Conservation (phyloP, 1,140 invertebrate genomes). For the Teleopsis dalmanni region DNA sequence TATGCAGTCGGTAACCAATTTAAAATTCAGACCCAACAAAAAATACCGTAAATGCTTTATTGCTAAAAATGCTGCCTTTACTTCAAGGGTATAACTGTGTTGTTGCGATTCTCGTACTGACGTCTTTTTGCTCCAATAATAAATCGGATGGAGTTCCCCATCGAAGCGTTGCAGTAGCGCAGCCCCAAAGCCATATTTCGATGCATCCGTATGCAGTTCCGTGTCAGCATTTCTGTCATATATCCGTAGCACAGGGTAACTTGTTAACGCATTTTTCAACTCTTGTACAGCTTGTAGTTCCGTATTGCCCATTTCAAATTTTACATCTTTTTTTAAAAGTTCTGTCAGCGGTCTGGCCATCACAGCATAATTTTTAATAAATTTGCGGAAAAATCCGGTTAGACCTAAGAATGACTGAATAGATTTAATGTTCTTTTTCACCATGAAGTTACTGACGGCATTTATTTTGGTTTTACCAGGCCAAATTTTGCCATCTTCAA, state of each 20-base stretch:
- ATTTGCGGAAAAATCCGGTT: constrained; percentile 33
- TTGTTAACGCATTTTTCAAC: constrained; percentile 12
- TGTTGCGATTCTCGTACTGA: constrained; percentile 36
- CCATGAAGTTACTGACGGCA: constrained; percentile 25
- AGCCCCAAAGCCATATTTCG: constrained; percentile 16
- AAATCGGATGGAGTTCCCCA: constrained; percentile 3
- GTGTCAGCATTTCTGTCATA: constrained; percentile 9
- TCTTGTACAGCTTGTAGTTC: constrained; percentile 4
- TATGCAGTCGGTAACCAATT: constrained; percentile 21
- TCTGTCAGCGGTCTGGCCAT: constrained; percentile 20
- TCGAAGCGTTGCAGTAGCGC: constrained; percentile 16
- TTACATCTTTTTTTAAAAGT: constrained; percentile 8
- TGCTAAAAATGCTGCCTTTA: constrained; percentile 17
- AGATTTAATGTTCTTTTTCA: constrained; percentile 18
- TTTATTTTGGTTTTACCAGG: constrained; percentile 19
- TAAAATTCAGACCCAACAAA: constrained; percentile 5
- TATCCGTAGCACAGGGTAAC: constrained; percentile 13
- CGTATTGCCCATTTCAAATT: constrained; percentile 2
- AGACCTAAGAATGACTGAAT: constrained; percentile 29
- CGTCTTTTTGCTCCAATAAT: constrained; percentile 10
- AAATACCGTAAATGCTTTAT: constrained; percentile 19
- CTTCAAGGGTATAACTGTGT: constrained; percentile 27
- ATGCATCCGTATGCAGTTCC: constrained; percentile 23
- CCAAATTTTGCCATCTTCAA: constrained; percentile 16
- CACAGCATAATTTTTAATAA: constrained; percentile 21